Conservation (phyloP, 64 coral and sea anemone species). For the Catalaphyllia jardinei region DNA sequence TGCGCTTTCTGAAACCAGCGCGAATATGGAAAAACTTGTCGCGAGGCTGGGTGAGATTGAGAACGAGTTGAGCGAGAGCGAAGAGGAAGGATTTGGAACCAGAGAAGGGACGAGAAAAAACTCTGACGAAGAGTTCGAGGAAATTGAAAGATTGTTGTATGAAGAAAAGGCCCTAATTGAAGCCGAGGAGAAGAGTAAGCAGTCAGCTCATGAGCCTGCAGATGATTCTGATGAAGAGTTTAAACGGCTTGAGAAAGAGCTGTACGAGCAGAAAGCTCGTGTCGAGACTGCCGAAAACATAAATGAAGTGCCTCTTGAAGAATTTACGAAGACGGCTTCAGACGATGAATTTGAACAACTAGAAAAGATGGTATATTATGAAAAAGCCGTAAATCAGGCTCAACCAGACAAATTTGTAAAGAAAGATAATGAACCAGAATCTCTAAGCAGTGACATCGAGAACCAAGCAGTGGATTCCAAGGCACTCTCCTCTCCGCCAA, state of each 20-base stretch:
- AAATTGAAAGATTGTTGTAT: slow-evolving; percentile 38
- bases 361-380: slow-evolving; percentile 60
- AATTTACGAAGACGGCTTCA: slow-evolving; percentile 34
- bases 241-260: slow-evolving; percentile 29
- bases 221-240: slow-evolving; percentile 30
- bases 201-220: background rate
- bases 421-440: background rate
- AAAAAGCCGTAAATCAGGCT: slow-evolving; percentile 13
- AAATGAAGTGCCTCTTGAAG: slow-evolving; percentile 40
- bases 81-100: background rate
- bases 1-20: background rate
- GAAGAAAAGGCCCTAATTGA: slow-evolving; percentile 31
- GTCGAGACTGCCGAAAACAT: slow-evolving; percentile 18
- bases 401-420: slow-evolving; percentile 8
- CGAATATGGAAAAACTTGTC: slow-evolving; percentile 20
- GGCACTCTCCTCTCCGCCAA: background rate
- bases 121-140: slow-evolving; percentile 33
- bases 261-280: slow-evolving; percentile 20
- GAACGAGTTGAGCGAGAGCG: slow-evolving; percentile 28
- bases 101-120: background rate
- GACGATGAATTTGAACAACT: slow-evolving; percentile 83
- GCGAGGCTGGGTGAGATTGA: slow-evolving; percentile 39
- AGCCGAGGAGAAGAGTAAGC: background rate
- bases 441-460: background rate
- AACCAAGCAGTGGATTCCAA: background rate